Conservation (phyloP, 2,888 invertebrate species). For the Ectemnius lituratus region DNA sequence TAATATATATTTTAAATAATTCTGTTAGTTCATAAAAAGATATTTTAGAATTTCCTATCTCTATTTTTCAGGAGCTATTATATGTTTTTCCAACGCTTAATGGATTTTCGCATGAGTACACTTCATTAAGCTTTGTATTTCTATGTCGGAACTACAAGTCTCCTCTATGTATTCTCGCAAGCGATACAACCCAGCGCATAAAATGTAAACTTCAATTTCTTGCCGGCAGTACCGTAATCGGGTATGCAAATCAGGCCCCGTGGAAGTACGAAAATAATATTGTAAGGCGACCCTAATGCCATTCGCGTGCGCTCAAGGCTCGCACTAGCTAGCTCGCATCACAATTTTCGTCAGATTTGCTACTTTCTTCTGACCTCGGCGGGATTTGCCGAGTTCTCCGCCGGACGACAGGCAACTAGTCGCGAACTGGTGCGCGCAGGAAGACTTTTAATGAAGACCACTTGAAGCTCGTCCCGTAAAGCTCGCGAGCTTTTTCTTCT, state of each 20-base stretch:
- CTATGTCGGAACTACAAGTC: too few species aligned
- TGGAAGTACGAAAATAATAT: constrained; percentile 42
- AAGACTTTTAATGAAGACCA: too few species aligned
- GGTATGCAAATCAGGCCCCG: constrained; percentile 38
- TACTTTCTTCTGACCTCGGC: constrained; percentile 41
- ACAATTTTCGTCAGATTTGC: constrained; percentile 38
- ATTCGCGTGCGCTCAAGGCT: constrained; percentile 80
- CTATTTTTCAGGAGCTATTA: too few species aligned
- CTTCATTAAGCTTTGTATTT: too few species aligned
- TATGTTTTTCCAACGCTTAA: neutral
- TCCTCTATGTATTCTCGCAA: too few species aligned
- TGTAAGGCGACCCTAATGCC: constrained; percentile 23
- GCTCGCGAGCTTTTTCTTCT: too few species aligned
- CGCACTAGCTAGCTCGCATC: constrained; percentile 3
- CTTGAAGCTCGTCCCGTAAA: too few species aligned
- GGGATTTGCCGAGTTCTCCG: constrained; percentile 14
- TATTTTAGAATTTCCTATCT: too few species aligned
- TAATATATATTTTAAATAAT: too few species aligned
- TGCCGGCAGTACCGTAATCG: constrained; percentile 24
- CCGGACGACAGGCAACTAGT: constrained; percentile 28
- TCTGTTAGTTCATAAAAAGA: too few species aligned
- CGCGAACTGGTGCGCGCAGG: constrained; percentile 6
- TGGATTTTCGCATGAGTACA: too few species aligned
- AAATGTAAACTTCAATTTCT: neutral
- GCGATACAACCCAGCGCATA: too few species aligned